Percentiles rank a stretch among this genome's conserved stretches.
Conservation (phyloP, 23 tunicate species). For the Phallusia fumigata region DNA sequence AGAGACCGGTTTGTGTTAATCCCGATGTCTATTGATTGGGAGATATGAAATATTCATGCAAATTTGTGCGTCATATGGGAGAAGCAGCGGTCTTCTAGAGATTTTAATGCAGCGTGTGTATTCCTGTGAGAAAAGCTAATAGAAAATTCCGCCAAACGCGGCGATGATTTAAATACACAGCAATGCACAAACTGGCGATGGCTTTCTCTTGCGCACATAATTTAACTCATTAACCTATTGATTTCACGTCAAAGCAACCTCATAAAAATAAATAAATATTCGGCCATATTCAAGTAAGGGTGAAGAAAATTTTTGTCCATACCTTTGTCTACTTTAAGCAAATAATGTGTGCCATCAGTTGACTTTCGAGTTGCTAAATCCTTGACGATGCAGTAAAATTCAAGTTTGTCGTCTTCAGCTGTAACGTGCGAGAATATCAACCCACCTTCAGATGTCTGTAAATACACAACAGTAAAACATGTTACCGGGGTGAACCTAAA, state of each 20-base stretch:
- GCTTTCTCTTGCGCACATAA: too few species aligned
- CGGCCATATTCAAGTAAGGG: too few species aligned
- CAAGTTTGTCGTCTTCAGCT: slow-evolving; percentile 42
- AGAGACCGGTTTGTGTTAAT: neutral
- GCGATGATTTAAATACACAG: too few species aligned
- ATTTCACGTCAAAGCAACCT: too few species aligned
- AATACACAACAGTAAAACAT: too few species aligned
- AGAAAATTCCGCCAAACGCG: too few species aligned
- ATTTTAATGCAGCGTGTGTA: neutral
- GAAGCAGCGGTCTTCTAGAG: neutral
- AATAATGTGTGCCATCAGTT: slow-evolving; percentile 63
- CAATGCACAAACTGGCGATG: too few species aligned
- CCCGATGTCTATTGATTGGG: neutral
- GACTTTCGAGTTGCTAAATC: slow-evolving; percentile 43
- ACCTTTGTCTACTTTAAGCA: slow-evolving; percentile 44
- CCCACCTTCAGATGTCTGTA: slow-evolving; percentile 51
- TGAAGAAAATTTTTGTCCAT: neutral
- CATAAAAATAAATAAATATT: too few species aligned
- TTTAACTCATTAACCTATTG: too few species aligned
- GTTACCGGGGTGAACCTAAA: too few species aligned
- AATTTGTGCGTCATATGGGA: neutral
- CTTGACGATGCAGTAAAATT: slow-evolving; percentile 54
- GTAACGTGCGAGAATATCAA: slow-evolving; percentile 53
- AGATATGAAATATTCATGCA: slow-evolving; percentile 5
- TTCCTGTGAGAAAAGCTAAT: neutral